Base-by-base conservation (phyloP, 2,113 vertebrate species). In the Scartelaos histophorus region DNA sequence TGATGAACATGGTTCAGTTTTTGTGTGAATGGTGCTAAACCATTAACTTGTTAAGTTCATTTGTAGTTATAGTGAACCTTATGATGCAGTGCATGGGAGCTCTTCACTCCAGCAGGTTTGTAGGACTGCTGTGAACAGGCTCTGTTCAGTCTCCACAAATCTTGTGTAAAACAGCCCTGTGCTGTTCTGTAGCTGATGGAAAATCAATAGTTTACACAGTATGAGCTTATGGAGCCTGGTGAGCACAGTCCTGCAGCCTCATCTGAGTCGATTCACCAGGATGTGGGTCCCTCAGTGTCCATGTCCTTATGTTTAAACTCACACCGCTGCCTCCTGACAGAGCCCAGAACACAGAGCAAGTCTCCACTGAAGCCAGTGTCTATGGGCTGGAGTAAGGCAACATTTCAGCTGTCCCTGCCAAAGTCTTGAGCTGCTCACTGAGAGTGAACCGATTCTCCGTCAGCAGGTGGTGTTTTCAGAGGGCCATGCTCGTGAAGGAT, bases 1-100 rank as follows among this genome's bases (percentile, higher is more conserved):
- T 91, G 71, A 87, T 74, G 78, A 83, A 83, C 69, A 84, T 78
- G 78, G 73, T 82, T 85, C 67, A 53, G 78, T 75, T 85, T 91
- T 85, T 87, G 88, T 90, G 85, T 91, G 79, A 73, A 74, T 64
- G 62, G 73, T 74, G 75, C 78, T 74, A 54, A 74, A 70, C 79
- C 81, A 76, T 56, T 87, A 73, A 71, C 57, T 54, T 21, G 19
- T 54, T n/a, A 73, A 80, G 79, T 82, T 82, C 60, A 85, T 86
- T 87, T 81, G 82, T 80, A 86, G 80, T 75, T 71, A 78, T 79
- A 80, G 79, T 85, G 71, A 87, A 88, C 83, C 75, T 75, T 83
- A 83, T 65, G 71, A 81, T 82, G 90, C 87, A 91, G 87, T 90
- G 87, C 87, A 87, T 83, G 82, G 84, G 82, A 89, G 83, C 66